phyloP scores from a whole-genome alignment of 2,888 invertebrate genomes.

The Seira ritae region DNA sequence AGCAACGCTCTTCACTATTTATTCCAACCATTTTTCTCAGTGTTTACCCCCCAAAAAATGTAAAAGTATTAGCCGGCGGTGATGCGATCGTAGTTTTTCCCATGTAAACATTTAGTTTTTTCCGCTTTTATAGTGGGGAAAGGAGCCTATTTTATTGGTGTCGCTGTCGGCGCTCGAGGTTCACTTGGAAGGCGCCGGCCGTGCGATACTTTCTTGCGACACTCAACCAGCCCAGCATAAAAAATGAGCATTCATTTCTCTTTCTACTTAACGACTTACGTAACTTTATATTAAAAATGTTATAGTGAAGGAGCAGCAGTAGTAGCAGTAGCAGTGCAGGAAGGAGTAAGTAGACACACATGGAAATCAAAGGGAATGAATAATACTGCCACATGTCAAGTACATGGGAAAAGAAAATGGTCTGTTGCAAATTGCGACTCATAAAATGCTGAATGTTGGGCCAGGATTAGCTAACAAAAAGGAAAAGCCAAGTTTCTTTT shows the following conservation, averaged over 20 bases:
- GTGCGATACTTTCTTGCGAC: slow-evolving; percentile 72
- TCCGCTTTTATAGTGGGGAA: slow-evolving; percentile 55
- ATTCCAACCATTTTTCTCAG: slow-evolving; percentile 18
- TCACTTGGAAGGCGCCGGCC: slow-evolving; percentile 73
- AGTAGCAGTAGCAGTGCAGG: too few relatives aligned
- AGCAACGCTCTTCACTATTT: background rate
- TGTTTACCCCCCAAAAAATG: slow-evolving; percentile 20
- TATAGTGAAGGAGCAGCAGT: too few relatives aligned
- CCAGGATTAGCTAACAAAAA: slow-evolving; percentile 55
- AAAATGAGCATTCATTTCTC: slow-evolving; percentile 60
- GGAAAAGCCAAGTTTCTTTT: slow-evolving; percentile 33
- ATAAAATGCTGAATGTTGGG: slow-evolving; percentile 58
- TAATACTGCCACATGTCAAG: slow-evolving; percentile 54
- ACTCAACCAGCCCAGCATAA: slow-evolving; percentile 71
- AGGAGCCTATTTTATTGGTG: slow-evolving; percentile 73
- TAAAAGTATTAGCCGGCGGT: slow-evolving; percentile 36
- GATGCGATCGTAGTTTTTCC: slow-evolving; percentile 20
- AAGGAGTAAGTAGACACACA: too few relatives aligned
- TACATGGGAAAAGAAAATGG: slow-evolving; percentile 61
- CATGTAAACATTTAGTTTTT: slow-evolving; percentile 60
- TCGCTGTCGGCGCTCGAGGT: slow-evolving; percentile 73
- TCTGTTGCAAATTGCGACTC: slow-evolving; percentile 62
- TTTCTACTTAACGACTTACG: too few relatives aligned
- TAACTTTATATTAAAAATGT: too few relatives aligned
- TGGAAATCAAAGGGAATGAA: too few relatives aligned